Evolutionary conservation across 1,140 invertebrate genomes (phyloP).

Genomic region (Dufourea novaeangliae): DNA sequence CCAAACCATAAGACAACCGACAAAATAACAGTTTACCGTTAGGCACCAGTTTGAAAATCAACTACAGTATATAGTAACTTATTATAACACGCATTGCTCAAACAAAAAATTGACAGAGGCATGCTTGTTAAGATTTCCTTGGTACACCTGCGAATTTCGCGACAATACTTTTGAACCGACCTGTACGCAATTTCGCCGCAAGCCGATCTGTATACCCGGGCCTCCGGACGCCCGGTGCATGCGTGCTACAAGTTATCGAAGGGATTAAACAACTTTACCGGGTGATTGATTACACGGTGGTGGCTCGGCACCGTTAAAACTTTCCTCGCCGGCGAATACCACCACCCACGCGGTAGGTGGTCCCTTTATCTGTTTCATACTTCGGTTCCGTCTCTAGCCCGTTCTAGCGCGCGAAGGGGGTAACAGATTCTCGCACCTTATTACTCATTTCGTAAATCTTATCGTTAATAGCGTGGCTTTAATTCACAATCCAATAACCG

Average conservation of each 20-base stretch:
- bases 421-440: slow-evolving; percentile 21
- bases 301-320: slow-evolving; percentile 73
- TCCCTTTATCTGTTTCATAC: slow-evolving; percentile 48
- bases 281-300: slow-evolving; percentile 76
- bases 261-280: slow-evolving; percentile 77
- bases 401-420: neutral
- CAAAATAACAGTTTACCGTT: too few species aligned
- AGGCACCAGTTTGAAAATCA: too few species aligned
- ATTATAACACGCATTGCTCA: too few species aligned
- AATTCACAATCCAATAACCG: slow-evolving; percentile 13
- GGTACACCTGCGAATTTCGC: too few species aligned
- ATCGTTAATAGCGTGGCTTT: slow-evolving; percentile 18
- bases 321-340: slow-evolving; percentile 69
- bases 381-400: slow-evolving; percentile 36
- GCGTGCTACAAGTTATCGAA: slow-evolving; percentile 70
- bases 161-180: neutral
- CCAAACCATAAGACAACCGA: too few species aligned
- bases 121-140: too few species aligned
- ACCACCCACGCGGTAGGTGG: slow-evolving; percentile 66
- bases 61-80: too few species aligned
- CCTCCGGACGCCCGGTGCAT: slow-evolving; percentile 25
- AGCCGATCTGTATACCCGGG: neutral
- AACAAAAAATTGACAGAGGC: too few species aligned
- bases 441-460: slow-evolving; percentile 23
- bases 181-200: neutral